Evolutionary conservation across 2,888 invertebrate genomes (phyloP).

Genomic region (Oligia strigilis): DNA sequence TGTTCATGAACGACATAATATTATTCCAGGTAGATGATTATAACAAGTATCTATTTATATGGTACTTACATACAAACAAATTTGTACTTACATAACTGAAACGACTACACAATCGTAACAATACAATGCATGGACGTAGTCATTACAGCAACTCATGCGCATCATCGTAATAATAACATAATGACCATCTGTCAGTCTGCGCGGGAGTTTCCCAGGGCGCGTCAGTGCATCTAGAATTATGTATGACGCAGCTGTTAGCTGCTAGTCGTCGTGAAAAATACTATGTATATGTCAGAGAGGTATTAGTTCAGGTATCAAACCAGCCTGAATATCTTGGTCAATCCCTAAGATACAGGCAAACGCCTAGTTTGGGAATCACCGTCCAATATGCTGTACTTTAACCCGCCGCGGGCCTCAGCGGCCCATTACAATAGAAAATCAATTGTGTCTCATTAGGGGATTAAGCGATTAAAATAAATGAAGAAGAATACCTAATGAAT

Average conservation of each 20-base stretch:
- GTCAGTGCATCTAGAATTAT: slow-evolving; percentile 33
- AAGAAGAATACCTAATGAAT: too few relatives aligned
- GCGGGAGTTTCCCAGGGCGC: slow-evolving; percentile 44
- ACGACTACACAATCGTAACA: background rate
- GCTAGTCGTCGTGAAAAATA: background rate
- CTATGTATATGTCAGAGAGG: background rate
- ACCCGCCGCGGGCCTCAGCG: too few relatives aligned
- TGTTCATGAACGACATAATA: too few relatives aligned
- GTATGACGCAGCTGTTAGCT: slow-evolving; percentile 9
- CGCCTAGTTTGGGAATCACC: too few relatives aligned
- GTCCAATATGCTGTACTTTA: too few relatives aligned
- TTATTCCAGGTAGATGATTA: background rate
- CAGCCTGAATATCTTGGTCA: too few relatives aligned
- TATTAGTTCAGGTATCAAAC: too few relatives aligned
- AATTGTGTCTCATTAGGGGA: too few relatives aligned
- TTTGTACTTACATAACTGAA: slow-evolving; percentile 8
- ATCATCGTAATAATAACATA: slow-evolving; percentile 14
- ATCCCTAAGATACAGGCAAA: too few relatives aligned
- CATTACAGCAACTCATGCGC: slow-evolving; percentile 45
- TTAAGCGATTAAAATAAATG: too few relatives aligned
- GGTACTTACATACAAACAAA: background rate
- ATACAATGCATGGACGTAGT: slow-evolving; percentile 22
- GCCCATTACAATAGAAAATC: too few relatives aligned
- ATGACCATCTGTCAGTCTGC: slow-evolving; percentile 11
- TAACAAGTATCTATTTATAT: background rate